These are phyloP conservation scores for Eurosta solidaginis DNA, from an alignment of 1,140 invertebrate genomes.

Conservation along the genomic window DNA sequence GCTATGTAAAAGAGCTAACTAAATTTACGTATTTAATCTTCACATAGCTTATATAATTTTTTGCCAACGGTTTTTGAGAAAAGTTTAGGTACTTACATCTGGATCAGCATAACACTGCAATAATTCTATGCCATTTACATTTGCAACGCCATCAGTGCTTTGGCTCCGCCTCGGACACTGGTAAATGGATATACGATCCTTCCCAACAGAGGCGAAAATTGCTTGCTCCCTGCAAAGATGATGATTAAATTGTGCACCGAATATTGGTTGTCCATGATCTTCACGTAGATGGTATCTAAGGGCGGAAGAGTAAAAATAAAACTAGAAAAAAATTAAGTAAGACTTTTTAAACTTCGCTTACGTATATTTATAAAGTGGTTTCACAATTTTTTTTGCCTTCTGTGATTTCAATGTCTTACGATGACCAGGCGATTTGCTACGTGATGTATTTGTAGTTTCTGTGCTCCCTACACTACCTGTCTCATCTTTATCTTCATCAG, in stretches of 20 bases:
- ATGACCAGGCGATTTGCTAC: conserved; percentile 85
- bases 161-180: conserved; percentile 67
- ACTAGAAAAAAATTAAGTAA: neutral
- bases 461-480: conserved; percentile 85
- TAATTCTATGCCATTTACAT: conserved; percentile 75
- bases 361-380: conserved; percentile 80
- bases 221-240: conserved; percentile 83
- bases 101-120: conserved; percentile 93
- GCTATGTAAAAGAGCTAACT: neutral
- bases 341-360: conserved; percentile 58
- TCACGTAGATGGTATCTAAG: conserved; percentile 81
- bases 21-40: too few relatives aligned
- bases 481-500: conserved; percentile 65
- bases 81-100: conserved; percentile 67
- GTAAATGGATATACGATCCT: conserved; percentile 92
- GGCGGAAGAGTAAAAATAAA: neutral
- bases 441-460: conserved; percentile 81
- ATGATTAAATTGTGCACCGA: conserved; percentile 93
- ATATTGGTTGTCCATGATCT: conserved; percentile 91
- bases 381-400: conserved; percentile 71
- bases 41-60: too few relatives aligned
- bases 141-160: conserved; percentile 36
- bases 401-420: conserved; percentile 68
- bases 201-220: conserved; percentile 92
- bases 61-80: neutral